Percentiles rank a stretch among this genome's conserved stretches.
phyloP scores from a whole-genome alignment of 2,113 vertebrate genomes.

The Melierax canorus region DNA sequence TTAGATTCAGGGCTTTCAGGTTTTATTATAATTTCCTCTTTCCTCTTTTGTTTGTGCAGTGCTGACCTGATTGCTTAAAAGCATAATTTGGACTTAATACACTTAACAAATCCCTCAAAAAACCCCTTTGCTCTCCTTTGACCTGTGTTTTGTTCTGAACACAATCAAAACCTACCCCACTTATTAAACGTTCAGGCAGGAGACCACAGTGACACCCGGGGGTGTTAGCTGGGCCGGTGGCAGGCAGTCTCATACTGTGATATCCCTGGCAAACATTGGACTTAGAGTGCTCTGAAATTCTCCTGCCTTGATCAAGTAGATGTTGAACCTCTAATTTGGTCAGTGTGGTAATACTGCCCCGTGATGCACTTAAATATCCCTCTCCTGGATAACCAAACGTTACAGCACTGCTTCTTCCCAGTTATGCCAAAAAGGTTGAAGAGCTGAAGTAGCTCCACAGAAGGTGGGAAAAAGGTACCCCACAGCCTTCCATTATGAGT shows the following conservation, averaged over 20 bases:
- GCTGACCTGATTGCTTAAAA: not conserved
- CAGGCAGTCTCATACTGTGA: not conserved
- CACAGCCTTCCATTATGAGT: not conserved
- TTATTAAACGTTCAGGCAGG: not conserved
- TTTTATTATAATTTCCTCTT: not conserved
- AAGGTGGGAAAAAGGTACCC: not conserved
- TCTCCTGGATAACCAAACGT: not conserved
- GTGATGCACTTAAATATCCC: not conserved
- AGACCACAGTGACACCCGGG: not conserved
- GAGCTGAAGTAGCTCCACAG: not conserved
- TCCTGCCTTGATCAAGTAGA: not conserved
- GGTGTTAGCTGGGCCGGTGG: not conserved
- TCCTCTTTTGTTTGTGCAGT: not conserved
- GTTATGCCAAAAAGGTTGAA: not conserved
- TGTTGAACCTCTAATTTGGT: not conserved
- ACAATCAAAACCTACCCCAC: not conserved
- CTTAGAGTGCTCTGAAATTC: not conserved
- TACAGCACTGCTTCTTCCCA: not conserved
- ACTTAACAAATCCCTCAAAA: not conserved
- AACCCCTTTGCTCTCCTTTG: not conserved
- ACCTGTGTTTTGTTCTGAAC: not conserved
- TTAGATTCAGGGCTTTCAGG: not conserved
- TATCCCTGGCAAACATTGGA: not conserved
- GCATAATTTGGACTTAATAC: not conserved
- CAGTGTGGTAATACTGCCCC: not conserved